Evolutionary conservation across 1,140 invertebrate species (phyloP).

Genomic region (Venturia canescens): DNA sequence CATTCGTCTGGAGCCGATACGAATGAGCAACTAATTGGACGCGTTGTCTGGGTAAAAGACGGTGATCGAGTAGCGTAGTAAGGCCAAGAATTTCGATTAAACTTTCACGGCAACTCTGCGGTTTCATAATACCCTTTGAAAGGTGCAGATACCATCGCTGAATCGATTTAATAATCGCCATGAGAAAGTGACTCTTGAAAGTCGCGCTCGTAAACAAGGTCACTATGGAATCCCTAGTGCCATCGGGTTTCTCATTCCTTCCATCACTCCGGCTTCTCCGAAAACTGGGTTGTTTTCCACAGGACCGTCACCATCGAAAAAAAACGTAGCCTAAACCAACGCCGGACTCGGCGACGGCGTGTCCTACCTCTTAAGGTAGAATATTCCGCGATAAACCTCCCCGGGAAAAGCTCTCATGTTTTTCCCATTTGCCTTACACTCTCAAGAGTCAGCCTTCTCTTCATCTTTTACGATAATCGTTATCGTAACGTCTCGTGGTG

Average conservation of each 20-base stretch:
- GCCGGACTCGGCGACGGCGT: neutral
- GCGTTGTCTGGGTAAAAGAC: neutral
- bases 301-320: neutral
- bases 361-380: neutral
- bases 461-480: conserved; percentile 19
- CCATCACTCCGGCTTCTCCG: neutral
- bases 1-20: neutral
- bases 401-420: conserved; percentile 23
- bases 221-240: conserved; percentile 25
- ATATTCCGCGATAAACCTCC: conserved; percentile 28
- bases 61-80: neutral
- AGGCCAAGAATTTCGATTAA: neutral
- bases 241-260: neutral
- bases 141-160: neutral
- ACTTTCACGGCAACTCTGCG: neutral
- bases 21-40: neutral
- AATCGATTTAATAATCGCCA: conserved; percentile 24
- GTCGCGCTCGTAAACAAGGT: conserved; percentile 28
- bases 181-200: neutral
- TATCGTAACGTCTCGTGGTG: conserved; percentile 19
- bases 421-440: neutral
- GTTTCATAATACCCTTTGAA: conserved; percentile 1
- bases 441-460: neutral
- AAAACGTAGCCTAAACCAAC: conserved; percentile 1
- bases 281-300: neutral